Evolutionary conservation across 1,140 invertebrate genomes (phyloP).

Genomic region (Drosophila kanapiae): DNA sequence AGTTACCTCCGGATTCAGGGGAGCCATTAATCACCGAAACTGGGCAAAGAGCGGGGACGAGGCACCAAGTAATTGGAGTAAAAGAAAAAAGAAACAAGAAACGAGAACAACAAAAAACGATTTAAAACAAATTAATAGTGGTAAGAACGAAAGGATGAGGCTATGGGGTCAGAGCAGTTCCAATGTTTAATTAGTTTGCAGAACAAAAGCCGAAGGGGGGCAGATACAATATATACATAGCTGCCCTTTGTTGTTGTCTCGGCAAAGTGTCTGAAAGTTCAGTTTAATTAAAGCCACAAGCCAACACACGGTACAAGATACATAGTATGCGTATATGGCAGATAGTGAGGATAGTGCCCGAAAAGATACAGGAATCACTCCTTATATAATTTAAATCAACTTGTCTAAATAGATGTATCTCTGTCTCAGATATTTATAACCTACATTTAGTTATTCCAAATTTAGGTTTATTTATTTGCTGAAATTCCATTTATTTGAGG

Average conservation of each 20-base stretch:
- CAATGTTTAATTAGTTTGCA: constrained; percentile 77
- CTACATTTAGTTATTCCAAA: not conserved
- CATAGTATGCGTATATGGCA: constrained; percentile 2
- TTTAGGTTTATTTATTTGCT: not conserved
- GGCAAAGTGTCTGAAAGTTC: constrained; percentile 49
- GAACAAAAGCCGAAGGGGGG: constrained; percentile 56
- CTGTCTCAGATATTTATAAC: not conserved
- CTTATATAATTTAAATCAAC: not conserved
- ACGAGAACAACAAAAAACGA: constrained; percentile 46
- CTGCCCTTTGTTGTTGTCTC: constrained; percentile 38
- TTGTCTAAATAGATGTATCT: too few relatives aligned
- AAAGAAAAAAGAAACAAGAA: constrained; percentile 7
- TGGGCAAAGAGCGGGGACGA: not conserved
- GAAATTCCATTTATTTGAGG: not conserved
- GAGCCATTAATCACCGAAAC: constrained; percentile 67
- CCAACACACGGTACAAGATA: constrained; percentile 16
- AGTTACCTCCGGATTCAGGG: constrained; percentile 65
- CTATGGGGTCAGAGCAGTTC: constrained; percentile 24
- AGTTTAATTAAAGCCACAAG: constrained; percentile 78
- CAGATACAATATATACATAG: not conserved
- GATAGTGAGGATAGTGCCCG: constrained; percentile 5
- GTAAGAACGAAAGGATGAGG: constrained; percentile 15
- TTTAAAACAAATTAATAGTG: constrained; percentile 80
- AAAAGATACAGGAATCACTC: constrained; percentile 22
- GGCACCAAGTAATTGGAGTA: constrained; percentile 52